Evolutionary conservation across 2,888 invertebrate genomes (phyloP).

Genomic region (Parelbella ahira): DNA sequence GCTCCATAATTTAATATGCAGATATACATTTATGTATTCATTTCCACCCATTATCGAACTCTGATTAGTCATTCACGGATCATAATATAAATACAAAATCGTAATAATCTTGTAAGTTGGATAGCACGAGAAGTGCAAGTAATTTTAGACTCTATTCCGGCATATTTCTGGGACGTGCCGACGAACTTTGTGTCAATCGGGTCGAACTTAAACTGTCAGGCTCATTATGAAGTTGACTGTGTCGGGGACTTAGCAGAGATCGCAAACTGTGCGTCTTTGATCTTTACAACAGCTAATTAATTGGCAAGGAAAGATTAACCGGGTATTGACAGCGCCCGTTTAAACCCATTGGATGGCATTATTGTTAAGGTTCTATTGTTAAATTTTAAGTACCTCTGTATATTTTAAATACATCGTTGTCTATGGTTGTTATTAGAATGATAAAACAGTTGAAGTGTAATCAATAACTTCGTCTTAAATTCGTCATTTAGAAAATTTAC

Average conservation of each 20-base stretch:
- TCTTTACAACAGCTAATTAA: slow-evolving; percentile 73
- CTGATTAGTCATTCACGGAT: too few relatives aligned
- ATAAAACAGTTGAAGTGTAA: too few relatives aligned
- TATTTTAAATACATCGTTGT: too few relatives aligned
- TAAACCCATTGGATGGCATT: slow-evolving; percentile 30
- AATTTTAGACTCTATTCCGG: slow-evolving; percentile 28
- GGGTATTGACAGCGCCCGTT: slow-evolving; percentile 50
- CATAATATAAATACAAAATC: too few relatives aligned
- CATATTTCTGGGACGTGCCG: not conserved
- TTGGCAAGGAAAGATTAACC: slow-evolving; percentile 62
- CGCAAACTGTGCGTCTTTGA: slow-evolving; percentile 63
- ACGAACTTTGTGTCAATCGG: slow-evolving; percentile 18
- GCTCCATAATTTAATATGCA: too few relatives aligned
- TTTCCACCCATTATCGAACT: too few relatives aligned
- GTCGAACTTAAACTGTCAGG: slow-evolving; percentile 65
- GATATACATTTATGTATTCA: too few relatives aligned
- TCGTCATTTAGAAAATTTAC: too few relatives aligned
- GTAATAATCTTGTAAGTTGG: too few relatives aligned
- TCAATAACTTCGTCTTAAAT: too few relatives aligned
- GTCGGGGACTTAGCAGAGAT: slow-evolving; percentile 54
- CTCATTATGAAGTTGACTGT: slow-evolving; percentile 58
- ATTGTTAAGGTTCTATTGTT: slow-evolving; percentile 2
- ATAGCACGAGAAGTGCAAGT: slow-evolving; percentile 28
- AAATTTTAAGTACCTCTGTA: too few relatives aligned
- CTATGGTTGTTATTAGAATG: too few relatives aligned